Percentiles rank a stretch among this genome's conserved stretches.
Conservation (phyloP, 2,888 invertebrate genomes). For the Sphaerophoria rueppellii region DNA sequence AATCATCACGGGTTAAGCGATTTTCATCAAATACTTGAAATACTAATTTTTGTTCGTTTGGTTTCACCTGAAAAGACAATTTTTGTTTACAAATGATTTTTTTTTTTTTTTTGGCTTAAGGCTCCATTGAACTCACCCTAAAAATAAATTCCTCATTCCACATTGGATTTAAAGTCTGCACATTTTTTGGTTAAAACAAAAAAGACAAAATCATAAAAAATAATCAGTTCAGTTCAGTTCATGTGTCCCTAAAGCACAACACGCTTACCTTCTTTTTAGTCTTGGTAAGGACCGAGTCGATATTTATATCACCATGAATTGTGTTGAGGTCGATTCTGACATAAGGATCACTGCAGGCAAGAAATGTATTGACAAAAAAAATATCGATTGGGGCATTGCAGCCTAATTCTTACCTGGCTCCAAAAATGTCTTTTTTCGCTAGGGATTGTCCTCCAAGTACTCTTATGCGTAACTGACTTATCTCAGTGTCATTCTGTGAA, state of each 20-base stretch:
- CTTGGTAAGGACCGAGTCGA: conserved; percentile 96
- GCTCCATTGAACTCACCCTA: conserved; percentile 86
- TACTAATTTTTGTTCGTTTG: conserved; percentile 94
- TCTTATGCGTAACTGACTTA: conserved; percentile 91
- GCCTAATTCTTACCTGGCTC: conserved; percentile 89
- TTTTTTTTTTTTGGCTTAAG: background rate
- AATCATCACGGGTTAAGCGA: conserved; percentile 97
- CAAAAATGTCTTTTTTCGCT: conserved; percentile 99
- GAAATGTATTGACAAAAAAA: conserved; percentile 43
- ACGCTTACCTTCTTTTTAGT: conserved; percentile 95
- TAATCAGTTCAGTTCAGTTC: conserved; percentile 38
- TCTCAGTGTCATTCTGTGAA: conserved; percentile 87
- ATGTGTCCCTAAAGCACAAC: conserved; percentile 2
- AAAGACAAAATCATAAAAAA: conserved; percentile 37
- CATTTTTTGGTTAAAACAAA: conserved; percentile 10
- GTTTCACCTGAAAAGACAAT: conserved; percentile 88
- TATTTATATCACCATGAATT: conserved; percentile 91
- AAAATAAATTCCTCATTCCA: conserved; percentile 99
- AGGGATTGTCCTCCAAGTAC: conserved; percentile 94
- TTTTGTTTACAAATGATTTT: background rate
- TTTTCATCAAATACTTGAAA: conserved; percentile 99
- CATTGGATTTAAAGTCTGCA: conserved; percentile 95
- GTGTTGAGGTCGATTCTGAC: conserved; percentile 95
- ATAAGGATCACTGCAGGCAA: conserved; percentile 93
- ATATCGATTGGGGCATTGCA: background rate